These are phyloP conservation scores for Drosophila bocki DNA, from an alignment of 1,140 invertebrate genomes.

Conservation along the genomic window DNA sequence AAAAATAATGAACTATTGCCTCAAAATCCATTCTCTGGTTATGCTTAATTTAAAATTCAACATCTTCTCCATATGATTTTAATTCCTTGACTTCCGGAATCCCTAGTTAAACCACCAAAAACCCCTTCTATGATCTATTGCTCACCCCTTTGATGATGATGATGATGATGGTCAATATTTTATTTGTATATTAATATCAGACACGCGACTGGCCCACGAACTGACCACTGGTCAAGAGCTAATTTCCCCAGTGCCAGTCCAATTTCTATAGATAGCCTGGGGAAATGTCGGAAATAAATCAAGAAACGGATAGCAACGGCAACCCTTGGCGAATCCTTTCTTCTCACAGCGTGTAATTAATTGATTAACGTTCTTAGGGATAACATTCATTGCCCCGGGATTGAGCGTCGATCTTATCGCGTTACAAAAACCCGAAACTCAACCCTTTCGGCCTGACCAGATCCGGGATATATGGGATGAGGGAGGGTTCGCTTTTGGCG, in stretches of 20 bases:
- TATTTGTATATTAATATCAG: constrained; percentile 77
- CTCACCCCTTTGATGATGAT: constrained; percentile 36
- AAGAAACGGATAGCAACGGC: constrained; percentile 26
- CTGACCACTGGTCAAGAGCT: constrained; percentile 75
- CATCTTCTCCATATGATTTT: neutral
- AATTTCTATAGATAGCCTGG: constrained; percentile 71
- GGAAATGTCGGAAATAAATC: constrained; percentile 75
- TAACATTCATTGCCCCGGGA: constrained; percentile 57
- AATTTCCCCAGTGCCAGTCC: constrained; percentile 47
- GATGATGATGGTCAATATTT: constrained; percentile 65
- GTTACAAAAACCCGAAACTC: constrained; percentile 67
- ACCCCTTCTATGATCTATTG: constrained; percentile 11
- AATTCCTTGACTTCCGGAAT: constrained; percentile 11
- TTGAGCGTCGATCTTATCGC: constrained; percentile 74
- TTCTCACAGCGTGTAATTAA: constrained; percentile 77
- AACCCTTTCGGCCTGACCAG: constrained; percentile 71
- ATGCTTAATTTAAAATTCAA: neutral
- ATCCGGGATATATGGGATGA: constrained; percentile 28
- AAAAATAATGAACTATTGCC: neutral
- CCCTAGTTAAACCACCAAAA: constrained; percentile 30
- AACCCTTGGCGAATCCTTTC: constrained; percentile 65
- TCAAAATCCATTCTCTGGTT: neutral
- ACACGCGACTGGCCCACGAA: constrained; percentile 66
- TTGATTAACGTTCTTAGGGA: constrained; percentile 83
- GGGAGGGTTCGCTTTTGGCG: constrained; percentile 5